phyloP scores from a whole-genome alignment of 2,888 invertebrate genomes.

The Notodonta ziczac region DNA sequence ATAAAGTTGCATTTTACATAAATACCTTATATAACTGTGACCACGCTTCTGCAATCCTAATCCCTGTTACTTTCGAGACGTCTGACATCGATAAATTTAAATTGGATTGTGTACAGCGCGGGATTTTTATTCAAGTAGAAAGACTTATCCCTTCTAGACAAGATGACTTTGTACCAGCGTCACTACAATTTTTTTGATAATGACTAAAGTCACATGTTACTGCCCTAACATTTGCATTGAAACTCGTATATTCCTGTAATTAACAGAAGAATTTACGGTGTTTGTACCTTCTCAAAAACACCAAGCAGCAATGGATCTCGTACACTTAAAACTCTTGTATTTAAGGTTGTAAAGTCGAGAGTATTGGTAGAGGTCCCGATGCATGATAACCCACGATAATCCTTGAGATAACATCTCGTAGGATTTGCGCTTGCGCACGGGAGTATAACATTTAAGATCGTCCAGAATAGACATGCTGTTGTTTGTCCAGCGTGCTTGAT shows the following conservation, averaged over 20 bases:
- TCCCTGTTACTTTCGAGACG: constrained; percentile 15
- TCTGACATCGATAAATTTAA: background rate
- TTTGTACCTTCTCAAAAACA: background rate
- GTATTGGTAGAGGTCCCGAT: constrained; percentile 55
- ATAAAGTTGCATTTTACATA: constrained; percentile 64
- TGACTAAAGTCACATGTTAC: no score
- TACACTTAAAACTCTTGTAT: constrained; percentile 11
- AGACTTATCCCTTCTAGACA: no score
- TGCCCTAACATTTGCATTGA: no score
- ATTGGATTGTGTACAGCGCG: background rate
- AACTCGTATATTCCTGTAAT: no score
- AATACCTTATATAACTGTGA: constrained; percentile 71
- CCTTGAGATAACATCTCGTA: constrained; percentile 69
- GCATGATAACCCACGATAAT: constrained; percentile 78
- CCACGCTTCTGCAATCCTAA: constrained; percentile 61
- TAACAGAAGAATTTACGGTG: no score
- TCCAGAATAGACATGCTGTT: constrained; percentile 44
- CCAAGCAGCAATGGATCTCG: constrained; percentile 35
- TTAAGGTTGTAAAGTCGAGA: constrained; percentile 21
- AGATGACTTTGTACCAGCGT: no score
- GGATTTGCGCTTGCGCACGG: constrained; percentile 71
- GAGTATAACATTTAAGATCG: constrained; percentile 56
- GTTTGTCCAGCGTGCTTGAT: constrained; percentile 29
- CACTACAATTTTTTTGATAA: no score
- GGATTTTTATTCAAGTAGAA: background rate